Base-by-base conservation (phyloP, 2,113 vertebrate genomes). In the Grantiella picta region DNA sequence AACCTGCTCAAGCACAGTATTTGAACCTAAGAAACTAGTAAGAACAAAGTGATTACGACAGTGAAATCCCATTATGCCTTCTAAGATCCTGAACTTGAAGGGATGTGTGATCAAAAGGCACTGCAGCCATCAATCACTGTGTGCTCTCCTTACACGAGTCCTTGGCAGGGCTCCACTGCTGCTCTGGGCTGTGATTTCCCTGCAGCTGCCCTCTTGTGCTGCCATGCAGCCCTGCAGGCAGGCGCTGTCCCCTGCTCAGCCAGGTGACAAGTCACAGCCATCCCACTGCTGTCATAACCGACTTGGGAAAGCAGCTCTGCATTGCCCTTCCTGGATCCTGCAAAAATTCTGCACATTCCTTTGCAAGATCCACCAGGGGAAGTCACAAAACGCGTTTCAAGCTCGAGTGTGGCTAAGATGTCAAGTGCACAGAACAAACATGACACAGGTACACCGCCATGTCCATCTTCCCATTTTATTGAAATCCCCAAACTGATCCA, bases 381-480 rank as follows among this genome's bases (percentile, higher is more conserved):
- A 71, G 52, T 23, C 63, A 61, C 47, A 54, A 73, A 47, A 45
- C 0, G 0, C 1, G 35, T 79, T 75, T 81, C 63, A 57, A 60
- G 35, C 53, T 72, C 2, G 0, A 15, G 2, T 11, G 9, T 5
- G 21, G 35, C 36, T 60, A 7, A 60, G 53, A 60, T 4, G 10
- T 28, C 27, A 76, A 36, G 38, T 25, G 70, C 4, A 1, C 11
- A 2, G 29, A 95, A 70, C n/a, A 92, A 92, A 85, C 31, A 80
- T 3, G 27, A 92, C 81, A 75, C 70, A 93, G 42, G 64, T 49
- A 79, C 36, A 5, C 47, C 35, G 61, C 38, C 14, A 1, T 7
- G 4, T 73, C 50, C 66, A 90, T 80, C 85, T 93, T 88, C 91
- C 86, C 66, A 40, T 83, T 97, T 97, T 97, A 97, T 97, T 94